These are phyloP conservation scores for Aphaenogaster ashmeadi DNA, from an alignment of 1,140 invertebrate species.

Conservation along the genomic window DNA sequence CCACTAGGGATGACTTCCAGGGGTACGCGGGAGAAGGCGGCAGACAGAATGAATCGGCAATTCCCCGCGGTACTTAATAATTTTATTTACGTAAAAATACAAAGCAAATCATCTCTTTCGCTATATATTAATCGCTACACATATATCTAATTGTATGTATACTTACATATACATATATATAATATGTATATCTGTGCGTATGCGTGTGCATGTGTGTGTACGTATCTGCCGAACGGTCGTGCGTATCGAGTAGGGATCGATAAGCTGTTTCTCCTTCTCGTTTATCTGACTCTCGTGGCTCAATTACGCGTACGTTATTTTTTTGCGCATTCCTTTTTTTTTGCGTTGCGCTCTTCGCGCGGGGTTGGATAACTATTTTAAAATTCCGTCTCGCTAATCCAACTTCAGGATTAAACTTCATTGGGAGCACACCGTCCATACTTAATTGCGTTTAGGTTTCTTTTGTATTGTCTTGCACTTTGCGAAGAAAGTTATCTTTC, in stretches of 20 bases:
- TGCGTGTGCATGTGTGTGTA: slow-evolving; percentile 82
- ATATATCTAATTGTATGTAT: slow-evolving; percentile 70
- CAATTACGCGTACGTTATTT: background rate
- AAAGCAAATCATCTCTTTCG: slow-evolving; percentile 73
- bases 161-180: slow-evolving; percentile 69
- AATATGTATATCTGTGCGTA: slow-evolving; percentile 77
- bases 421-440: slow-evolving; percentile 2
- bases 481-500: slow-evolving; percentile 19
- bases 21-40: slow-evolving; percentile 88
- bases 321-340: background rate
- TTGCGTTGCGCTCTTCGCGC: background rate
- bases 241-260: slow-evolving; percentile 30
- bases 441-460: slow-evolving; percentile 39
- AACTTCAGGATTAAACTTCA: slow-evolving; percentile 28
- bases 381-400: background rate
- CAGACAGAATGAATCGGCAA: slow-evolving; percentile 91
- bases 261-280: background rate
- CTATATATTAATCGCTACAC: slow-evolving; percentile 71
- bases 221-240: slow-evolving; percentile 79
- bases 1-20: slow-evolving; percentile 78
- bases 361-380: background rate
- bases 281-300: background rate
- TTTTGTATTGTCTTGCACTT: slow-evolving; percentile 17
- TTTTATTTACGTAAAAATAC: slow-evolving; percentile 70
- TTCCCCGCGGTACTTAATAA: slow-evolving; percentile 93